phyloP scores from a whole-genome alignment of 2,113 vertebrate species.

The Calyptommatus sinebrachiatus region DNA sequence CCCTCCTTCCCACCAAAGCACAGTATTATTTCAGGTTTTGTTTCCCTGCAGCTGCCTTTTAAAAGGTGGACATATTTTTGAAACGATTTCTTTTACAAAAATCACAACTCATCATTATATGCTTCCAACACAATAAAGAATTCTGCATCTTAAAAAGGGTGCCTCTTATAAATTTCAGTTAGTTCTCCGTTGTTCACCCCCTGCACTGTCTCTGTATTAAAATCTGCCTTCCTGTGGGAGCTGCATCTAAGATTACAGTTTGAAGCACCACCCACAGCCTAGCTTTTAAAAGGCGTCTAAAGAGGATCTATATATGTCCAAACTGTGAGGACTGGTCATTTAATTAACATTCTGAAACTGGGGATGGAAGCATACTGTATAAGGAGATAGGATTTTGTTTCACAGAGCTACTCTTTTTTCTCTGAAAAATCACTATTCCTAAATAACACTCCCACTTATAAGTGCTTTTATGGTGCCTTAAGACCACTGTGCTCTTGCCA shows the following conservation, averaged over 20 bases:
- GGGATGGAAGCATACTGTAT: neutral
- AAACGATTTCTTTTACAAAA: neutral
- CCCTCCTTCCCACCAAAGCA: slow-evolving; percentile 43
- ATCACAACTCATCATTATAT: neutral
- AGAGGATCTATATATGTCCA: neutral
- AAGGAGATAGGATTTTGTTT: neutral
- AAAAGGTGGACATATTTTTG: slow-evolving; percentile 53
- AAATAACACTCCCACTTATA: neutral
- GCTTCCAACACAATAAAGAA: slow-evolving; percentile 24
- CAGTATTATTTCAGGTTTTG: slow-evolving; percentile 50
- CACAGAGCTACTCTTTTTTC: neutral
- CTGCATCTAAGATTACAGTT: neutral
- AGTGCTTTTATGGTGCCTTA: neutral
- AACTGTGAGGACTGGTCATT: neutral
- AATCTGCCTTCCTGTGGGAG: neutral
- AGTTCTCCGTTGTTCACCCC: slow-evolving; percentile 13
- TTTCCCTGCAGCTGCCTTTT: slow-evolving; percentile 54
- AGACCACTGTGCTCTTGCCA: neutral
- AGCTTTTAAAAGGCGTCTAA: neutral
- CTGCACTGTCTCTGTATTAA: neutral
- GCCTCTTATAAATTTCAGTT: slow-evolving; percentile 41
- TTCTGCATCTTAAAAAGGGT: slow-evolving; percentile 7
- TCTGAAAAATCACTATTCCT: slow-evolving; percentile 9
- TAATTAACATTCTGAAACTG: neutral
- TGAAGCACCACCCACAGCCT: neutral